phyloP scores from a whole-genome alignment of 1,140 invertebrate species.

The Heliconius congener region DNA sequence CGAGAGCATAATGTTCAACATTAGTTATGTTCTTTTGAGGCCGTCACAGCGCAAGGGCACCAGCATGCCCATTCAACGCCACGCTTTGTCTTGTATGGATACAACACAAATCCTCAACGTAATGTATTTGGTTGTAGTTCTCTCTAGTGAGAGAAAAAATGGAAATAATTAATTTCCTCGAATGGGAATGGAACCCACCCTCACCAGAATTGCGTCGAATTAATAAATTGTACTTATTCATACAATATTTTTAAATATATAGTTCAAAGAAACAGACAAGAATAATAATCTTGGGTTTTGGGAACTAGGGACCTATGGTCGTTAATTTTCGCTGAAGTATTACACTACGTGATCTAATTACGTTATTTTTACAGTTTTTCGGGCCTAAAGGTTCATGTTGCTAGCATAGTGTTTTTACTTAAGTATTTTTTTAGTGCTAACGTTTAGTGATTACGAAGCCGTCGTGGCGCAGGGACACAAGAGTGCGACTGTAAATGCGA shows the following conservation, averaged over 20 bases:
- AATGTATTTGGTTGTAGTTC: no score
- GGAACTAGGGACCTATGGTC: neutral
- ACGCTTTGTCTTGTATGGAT: neutral
- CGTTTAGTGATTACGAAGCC: no score
- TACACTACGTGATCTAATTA: constrained; percentile 21
- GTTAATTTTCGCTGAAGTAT: constrained; percentile 15
- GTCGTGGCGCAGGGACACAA: no score
- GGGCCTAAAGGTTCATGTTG: neutral
- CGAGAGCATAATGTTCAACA: no score
- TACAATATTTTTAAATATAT: neutral
- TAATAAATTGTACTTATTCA: no score
- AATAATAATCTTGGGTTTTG: neutral
- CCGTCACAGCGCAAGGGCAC: no score
- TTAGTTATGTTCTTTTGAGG: no score
- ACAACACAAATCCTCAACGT: no score
- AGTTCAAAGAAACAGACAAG: neutral
- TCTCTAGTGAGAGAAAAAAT: neutral
- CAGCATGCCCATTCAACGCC: neutral
- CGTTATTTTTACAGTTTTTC: constrained; percentile 8
- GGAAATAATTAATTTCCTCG: neutral
- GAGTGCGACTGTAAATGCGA: no score
- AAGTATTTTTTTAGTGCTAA: neutral
- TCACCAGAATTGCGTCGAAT: no score
- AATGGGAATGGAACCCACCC: neutral
- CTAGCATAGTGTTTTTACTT: neutral